Evolutionary conservation across 2,113 vertebrate species (phyloP).

Genomic region (Ranitomeya imitator): DNA sequence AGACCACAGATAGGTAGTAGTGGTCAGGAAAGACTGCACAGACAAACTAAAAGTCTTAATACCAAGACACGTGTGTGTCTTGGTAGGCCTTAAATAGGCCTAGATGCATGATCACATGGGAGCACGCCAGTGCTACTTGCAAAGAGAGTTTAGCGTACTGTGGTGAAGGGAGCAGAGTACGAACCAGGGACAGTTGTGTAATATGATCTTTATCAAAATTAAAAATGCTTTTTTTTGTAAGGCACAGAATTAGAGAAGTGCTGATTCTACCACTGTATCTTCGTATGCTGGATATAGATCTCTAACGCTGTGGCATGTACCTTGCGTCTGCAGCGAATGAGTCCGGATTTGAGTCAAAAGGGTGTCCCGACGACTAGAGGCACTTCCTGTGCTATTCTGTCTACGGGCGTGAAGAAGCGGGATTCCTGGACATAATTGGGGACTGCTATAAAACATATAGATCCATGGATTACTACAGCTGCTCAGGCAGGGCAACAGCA

Average conservation of each 20-base stretch:
- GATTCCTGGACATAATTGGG: slow-evolving; percentile 63
- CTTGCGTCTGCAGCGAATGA: neutral
- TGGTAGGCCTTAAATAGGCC: no score
- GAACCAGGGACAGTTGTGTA: no score
- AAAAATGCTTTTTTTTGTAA: neutral
- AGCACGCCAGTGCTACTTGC: no score
- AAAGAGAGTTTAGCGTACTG: no score
- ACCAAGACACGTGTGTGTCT: no score
- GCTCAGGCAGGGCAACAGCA: slow-evolving; percentile 80
- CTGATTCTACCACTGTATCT: slow-evolving; percentile 60
- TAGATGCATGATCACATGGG: no score
- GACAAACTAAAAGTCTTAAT: no score
- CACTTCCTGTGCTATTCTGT: slow-evolving; percentile 67
- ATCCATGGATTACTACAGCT: slow-evolving; percentile 85
- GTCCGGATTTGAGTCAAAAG: slow-evolving; percentile 66
- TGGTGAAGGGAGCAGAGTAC: no score
- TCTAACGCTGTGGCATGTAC: slow-evolving; percentile 32
- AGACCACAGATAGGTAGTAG: no score
- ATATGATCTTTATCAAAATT: neutral
- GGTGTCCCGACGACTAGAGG: slow-evolving; percentile 69
- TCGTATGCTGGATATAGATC: slow-evolving; percentile 51
- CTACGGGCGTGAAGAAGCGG: slow-evolving; percentile 45
- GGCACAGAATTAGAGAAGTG: slow-evolving; percentile 59
- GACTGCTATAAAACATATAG: slow-evolving; percentile 78
- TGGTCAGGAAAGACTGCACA: no score